A percentile compares a stretch with the other conserved stretches of the same genome.
Evolutionary conservation across 2,113 vertebrate genomes (phyloP).

Genomic region (Todiramphus saurophagus): DNA sequence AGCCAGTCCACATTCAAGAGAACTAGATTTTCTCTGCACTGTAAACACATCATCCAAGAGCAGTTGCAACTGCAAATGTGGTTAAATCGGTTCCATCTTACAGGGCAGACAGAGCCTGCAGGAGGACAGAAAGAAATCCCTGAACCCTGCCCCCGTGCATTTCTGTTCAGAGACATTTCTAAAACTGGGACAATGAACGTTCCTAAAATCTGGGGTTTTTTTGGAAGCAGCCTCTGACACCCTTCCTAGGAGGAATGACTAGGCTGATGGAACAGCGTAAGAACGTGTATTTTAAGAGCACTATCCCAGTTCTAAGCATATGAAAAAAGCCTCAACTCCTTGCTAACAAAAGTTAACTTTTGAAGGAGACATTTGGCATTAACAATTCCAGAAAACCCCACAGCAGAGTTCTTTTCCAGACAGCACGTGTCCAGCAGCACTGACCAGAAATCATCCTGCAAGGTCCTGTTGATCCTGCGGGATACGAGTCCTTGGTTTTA

Average conservation of each 20-base stretch:
- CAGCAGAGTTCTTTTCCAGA: not conserved
- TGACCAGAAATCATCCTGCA: not conserved
- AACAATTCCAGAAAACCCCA: constrained; percentile 5
- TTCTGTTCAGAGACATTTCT: not conserved
- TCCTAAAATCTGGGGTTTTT: not conserved
- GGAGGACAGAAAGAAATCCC: not conserved
- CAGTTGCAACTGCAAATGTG: not conserved
- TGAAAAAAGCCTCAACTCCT: not conserved
- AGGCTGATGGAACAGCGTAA: not conserved
- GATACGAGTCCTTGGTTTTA: not conserved
- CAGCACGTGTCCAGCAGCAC: not conserved
- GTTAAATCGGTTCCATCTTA: not conserved
- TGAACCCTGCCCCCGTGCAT: not conserved
- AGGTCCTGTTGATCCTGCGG: not conserved
- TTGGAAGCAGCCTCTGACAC: not conserved
- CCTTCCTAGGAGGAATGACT: not conserved
- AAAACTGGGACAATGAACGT: not conserved
- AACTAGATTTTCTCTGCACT: not conserved
- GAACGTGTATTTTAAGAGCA: not conserved
- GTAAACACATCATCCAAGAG: not conserved
- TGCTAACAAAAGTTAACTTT: not conserved
- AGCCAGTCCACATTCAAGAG: not conserved
- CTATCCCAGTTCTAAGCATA: not conserved
- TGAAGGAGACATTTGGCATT: constrained; percentile 23
- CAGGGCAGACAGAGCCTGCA: not conserved